phyloP scores from a whole-genome alignment of 2,797 vertebrate species.

The Sebastes itinus region DNA sequence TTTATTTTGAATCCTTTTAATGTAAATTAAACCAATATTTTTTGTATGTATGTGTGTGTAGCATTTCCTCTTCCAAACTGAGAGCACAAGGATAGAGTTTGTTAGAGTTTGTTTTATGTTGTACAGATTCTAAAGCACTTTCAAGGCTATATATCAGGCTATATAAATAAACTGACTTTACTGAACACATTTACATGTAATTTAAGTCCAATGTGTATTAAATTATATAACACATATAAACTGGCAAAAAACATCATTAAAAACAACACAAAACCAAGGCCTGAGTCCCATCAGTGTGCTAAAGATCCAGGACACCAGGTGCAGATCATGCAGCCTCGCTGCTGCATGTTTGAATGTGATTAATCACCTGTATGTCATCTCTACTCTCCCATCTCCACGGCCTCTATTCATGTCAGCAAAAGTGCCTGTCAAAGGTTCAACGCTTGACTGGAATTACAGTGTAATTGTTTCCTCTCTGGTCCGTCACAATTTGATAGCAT shows the following conservation, averaged over 20 bases:
- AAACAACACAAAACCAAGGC: background rate
- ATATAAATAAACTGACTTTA: background rate
- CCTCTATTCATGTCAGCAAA: constrained; percentile 44
- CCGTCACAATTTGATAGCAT: constrained; percentile 37
- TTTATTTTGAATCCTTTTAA: background rate
- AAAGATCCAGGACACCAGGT: background rate
- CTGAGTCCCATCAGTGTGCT: background rate
- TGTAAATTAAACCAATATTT: background rate
- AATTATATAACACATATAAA: background rate
- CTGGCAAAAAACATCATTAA: background rate
- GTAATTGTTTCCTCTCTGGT: constrained; percentile 43
- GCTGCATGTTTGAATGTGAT: constrained; percentile 28
- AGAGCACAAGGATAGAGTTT: background rate
- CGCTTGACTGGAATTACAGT: constrained; percentile 61
- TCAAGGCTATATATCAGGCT: too few relatives aligned
- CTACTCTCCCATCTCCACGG: background rate
- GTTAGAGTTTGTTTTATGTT: background rate
- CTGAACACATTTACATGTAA: background rate
- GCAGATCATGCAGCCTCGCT: background rate
- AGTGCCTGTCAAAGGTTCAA: constrained; percentile 37
- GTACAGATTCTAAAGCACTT: background rate
- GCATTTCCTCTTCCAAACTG: background rate
- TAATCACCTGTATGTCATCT: constrained; percentile 34
- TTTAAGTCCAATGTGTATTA: background rate
- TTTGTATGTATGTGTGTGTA: too few relatives aligned